A percentile compares a stretch with the other conserved stretches of the same genome.
Evolutionary conservation across 2,113 vertebrate species (phyloP).

Genomic region (Crotalus helleri): DNA sequence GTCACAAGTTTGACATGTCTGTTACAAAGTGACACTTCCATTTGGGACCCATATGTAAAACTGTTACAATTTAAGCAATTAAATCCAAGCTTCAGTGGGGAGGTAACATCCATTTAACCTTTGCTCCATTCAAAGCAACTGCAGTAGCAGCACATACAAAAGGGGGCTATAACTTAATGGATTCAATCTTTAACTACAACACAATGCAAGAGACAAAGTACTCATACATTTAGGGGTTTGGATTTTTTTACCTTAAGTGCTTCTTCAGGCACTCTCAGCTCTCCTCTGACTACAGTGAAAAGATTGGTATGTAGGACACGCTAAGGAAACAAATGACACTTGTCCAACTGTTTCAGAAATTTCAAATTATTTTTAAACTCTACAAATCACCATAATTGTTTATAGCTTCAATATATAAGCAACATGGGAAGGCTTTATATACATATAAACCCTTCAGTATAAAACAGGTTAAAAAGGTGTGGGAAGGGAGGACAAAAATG

Average conservation of each 20-base stretch:
- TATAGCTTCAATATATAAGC: background rate
- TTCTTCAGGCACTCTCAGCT: constrained; percentile 96
- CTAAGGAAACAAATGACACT: constrained; percentile 48
- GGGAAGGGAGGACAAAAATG: background rate
- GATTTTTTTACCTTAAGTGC: constrained; percentile 86
- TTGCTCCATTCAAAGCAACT: background rate
- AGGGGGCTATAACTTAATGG: background rate
- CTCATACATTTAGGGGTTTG: background rate
- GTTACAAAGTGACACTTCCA: background rate
- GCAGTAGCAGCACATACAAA: background rate
- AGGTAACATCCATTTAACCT: background rate
- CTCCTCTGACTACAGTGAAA: constrained; percentile 93
- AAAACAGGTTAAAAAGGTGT: background rate
- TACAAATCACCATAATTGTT: background rate
- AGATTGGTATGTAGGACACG: constrained; percentile 91
- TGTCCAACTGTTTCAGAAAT: background rate
- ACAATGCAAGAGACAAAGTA: background rate
- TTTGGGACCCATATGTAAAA: background rate
- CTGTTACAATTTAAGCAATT: background rate
- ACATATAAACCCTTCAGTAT: background rate
- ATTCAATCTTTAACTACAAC: background rate
- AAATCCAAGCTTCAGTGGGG: background rate
- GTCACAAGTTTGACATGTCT: too few relatives aligned
- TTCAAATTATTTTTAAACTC: background rate
- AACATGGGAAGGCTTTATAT: too few relatives aligned